Evolutionary conservation across 2,888 invertebrate species (phyloP).

Genomic region (Cheiracanthium punctorium): DNA sequence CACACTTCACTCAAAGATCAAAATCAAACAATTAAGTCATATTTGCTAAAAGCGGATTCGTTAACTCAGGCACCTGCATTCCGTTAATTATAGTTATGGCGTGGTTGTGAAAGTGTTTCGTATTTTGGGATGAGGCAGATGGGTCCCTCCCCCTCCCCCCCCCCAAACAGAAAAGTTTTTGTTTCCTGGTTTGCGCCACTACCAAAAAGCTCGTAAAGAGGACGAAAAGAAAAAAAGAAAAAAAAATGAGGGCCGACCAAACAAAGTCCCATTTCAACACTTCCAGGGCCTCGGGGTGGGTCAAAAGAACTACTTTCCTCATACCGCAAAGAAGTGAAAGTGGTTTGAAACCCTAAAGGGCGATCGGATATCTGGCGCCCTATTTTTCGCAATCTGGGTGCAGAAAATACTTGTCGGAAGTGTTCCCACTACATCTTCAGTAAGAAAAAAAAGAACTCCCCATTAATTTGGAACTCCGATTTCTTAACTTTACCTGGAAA

Average conservation of each 20-base stretch:
- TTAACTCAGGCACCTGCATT: too few relatives aligned
- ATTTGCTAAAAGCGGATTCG: too few relatives aligned
- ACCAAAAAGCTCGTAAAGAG: not conserved
- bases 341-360: slow-evolving; percentile 29
- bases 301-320: slow-evolving; percentile 60
- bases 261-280: slow-evolving; percentile 22
- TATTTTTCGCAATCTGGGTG: slow-evolving; percentile 16
- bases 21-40: too few relatives aligned
- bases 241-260: slow-evolving; percentile 23
- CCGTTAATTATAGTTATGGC: too few relatives aligned
- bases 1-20: too few relatives aligned
- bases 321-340: slow-evolving; percentile 37
- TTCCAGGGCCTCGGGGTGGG: slow-evolving; percentile 63
- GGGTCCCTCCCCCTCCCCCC: too few relatives aligned
- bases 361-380: slow-evolving; percentile 25
- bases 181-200: slow-evolving; percentile 43
- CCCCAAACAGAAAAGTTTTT: too few relatives aligned
- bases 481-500: not conserved
- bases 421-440: slow-evolving; percentile 10
- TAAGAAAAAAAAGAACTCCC: slow-evolving; percentile 10
- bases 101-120: too few relatives aligned
- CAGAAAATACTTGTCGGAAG: too few relatives aligned
- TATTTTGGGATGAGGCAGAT: too few relatives aligned
- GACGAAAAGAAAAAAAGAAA: too few relatives aligned
- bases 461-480: slow-evolving; percentile 14